A percentile compares a stretch with the other conserved stretches of the same genome.
These are phyloP conservation scores for Mesorhabditis belari DNA, from an alignment of 2,888 invertebrate species.

Conservation along the genomic window DNA sequence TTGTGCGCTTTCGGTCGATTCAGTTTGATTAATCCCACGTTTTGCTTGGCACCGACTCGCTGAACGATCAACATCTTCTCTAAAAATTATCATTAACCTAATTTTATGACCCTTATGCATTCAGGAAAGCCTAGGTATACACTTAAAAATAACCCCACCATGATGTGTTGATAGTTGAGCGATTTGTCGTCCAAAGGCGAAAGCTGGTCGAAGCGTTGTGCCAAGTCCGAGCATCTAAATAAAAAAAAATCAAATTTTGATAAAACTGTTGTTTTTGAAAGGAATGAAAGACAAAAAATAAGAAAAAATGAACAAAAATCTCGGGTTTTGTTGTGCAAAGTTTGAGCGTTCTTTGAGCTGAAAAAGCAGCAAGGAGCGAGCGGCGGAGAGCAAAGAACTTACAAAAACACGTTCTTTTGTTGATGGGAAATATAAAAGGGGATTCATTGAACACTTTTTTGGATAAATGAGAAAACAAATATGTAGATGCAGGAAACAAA, in stretches of 20 bases:
- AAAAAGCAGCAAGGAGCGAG: not conserved
- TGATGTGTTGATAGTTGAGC: not conserved
- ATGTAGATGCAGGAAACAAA: too few species aligned
- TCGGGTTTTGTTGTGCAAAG: not conserved
- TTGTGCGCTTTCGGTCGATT: constrained; percentile 93
- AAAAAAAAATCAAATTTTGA: too few species aligned
- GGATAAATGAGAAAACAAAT: too few species aligned
- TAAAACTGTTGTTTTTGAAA: not conserved
- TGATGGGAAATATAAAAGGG: too few species aligned
- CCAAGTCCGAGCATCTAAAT: not conserved
- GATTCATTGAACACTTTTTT: too few species aligned
- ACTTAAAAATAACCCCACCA: not conserved
- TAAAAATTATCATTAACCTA: too few species aligned
- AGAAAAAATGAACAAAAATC: not conserved
- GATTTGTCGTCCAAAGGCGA: not conserved
- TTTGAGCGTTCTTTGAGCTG: not conserved
- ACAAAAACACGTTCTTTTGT: too few species aligned
- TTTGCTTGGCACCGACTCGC: constrained; percentile 61
- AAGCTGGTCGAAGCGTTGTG: not conserved
- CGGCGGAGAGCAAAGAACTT: too few species aligned
- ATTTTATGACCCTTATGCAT: too few species aligned
- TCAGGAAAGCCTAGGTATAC: not conserved
- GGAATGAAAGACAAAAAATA: not conserved
- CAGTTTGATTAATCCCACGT: constrained; percentile 83
- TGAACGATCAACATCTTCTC: constrained; percentile 50